Percentiles rank a stretch among this genome's conserved stretches.
Conservation (phyloP, 2,797 vertebrate species). For the Hyperoplus immaculatus region DNA sequence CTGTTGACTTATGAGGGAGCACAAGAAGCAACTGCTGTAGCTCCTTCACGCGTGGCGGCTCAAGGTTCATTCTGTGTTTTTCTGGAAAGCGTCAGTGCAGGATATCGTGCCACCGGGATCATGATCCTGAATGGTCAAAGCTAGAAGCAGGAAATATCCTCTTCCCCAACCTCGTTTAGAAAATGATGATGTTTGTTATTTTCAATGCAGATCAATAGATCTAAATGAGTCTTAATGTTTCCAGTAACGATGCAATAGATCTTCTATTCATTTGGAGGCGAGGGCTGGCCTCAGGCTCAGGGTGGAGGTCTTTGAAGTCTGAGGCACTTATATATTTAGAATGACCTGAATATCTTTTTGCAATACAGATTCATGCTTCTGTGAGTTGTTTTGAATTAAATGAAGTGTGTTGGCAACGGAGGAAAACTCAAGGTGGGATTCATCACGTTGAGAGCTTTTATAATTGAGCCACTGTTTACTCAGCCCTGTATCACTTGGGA, state of each 20-base stretch:
- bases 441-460: background rate
- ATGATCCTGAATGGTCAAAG: background rate
- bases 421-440: background rate
- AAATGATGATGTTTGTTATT: background rate
- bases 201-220: conserved; percentile 28
- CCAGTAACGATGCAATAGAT: conserved; percentile 19
- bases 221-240: conserved; percentile 12
- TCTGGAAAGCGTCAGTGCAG: background rate
- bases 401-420: background rate
- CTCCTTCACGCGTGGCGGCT: background rate
- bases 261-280: conserved; percentile 28
- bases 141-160: conserved; percentile 4
- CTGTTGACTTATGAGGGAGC: conserved; percentile 49
- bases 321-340: conserved; percentile 52
- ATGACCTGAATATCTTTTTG: conserved; percentile 55
- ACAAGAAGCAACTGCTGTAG: background rate
- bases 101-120: background rate
- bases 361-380: conserved; percentile 11
- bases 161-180: conserved; percentile 7
- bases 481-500: background rate
- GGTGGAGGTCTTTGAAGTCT: conserved; percentile 51
- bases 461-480: background rate
- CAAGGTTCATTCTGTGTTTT: conserved; percentile 4
- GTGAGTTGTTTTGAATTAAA: conserved; percentile 9
- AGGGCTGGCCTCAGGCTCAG: conserved; percentile 18